Percentiles rank a stretch among this genome's conserved stretches.
Evolutionary conservation across 2,113 vertebrate genomes (phyloP).

Genomic region (Pseudopipra pipra): DNA sequence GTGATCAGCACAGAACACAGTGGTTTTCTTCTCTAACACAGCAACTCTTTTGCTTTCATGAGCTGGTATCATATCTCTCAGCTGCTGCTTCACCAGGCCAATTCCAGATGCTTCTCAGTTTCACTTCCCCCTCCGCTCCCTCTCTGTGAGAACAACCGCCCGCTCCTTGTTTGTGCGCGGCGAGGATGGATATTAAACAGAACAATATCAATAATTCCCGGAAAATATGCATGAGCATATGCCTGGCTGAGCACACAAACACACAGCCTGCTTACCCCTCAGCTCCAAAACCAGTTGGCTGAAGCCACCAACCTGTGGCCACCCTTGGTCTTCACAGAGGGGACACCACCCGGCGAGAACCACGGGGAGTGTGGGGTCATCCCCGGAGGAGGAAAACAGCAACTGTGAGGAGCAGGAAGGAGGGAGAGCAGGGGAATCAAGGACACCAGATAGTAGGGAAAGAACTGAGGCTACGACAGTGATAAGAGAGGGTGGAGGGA

Average conservation of each 20-base stretch:
- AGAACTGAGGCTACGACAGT: background rate
- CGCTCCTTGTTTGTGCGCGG: background rate
- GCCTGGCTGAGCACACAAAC: conserved; percentile 2
- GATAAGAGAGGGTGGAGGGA: conserved; percentile 31
- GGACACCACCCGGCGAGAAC: background rate
- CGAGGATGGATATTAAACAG: conserved; percentile 59
- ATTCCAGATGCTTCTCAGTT: conserved; percentile 41
- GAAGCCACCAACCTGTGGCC: background rate
- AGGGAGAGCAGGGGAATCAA: conserved; percentile 38
- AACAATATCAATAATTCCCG: conserved; percentile 41
- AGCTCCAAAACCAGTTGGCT: background rate
- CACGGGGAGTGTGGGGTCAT: background rate
- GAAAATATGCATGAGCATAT: conserved; percentile 12
- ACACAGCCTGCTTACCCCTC: background rate
- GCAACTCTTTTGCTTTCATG: conserved; percentile 23
- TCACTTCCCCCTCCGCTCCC: conserved; percentile 14
- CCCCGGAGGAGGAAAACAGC: background rate
- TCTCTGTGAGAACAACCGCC: background rate
- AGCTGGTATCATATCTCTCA: conserved; percentile 46
- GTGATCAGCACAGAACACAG: conserved; percentile 14
- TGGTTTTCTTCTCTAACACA: conserved; percentile 22
- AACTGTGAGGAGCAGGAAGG: background rate
- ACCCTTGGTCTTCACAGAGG: background rate
- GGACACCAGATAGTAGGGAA: conserved; percentile 35
- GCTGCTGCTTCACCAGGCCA: conserved; percentile 26